Evolutionary conservation across 1,140 invertebrate species (phyloP), one percentile per base, ranked within the genome.

Genomic region (Psilanteris sp.): DNA sequence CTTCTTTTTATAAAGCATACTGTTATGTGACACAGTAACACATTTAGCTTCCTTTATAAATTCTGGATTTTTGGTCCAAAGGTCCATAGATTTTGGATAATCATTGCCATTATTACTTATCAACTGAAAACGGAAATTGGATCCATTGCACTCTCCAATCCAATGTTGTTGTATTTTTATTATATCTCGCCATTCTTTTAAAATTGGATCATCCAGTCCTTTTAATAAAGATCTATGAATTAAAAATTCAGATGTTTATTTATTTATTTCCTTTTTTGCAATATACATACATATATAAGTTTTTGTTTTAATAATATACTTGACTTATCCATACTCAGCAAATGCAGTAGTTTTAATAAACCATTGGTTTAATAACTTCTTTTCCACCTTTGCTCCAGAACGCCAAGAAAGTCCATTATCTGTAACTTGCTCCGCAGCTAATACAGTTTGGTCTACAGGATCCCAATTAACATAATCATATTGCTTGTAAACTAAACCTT

Each of bases 361-460:
- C 98, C 98, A 99, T 81, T 99, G 98, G 32, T 92, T 94, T 0
- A 99, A 89, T 32, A 93, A 87, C 83, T 93, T 94, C 81, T 96
- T 97, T 84, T 99, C 95, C 7, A 99, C 97, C 85, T 93, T 92
- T 4, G 96, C 97, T 1, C 98, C 98, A 9, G 98, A 99, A 57
- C 98, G 90, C 98, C 98, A 99, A 0, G 97, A 98, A 74, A 90
- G 91, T 11, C 97, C 96, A 84, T 95, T 91, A 31, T 92, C 91
- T 90, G 98, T 97, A 15, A 99, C 96, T 91, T 99, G 98, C 87
- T 99, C 98, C 90, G 99, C 94, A 9, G 98, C 98, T 50, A 99
- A 86, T 3, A 99, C 98, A 7, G 98, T 99, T 85, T 96, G 87
- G 89, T 99, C 98, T 0, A 99, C 90, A 0, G 98, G 98, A 92